Percentiles rank a stretch among this genome's conserved stretches.
These are phyloP conservation scores for Protodeltote pygarga DNA, from an alignment of 2,888 invertebrate genomes.

Conservation along the genomic window DNA sequence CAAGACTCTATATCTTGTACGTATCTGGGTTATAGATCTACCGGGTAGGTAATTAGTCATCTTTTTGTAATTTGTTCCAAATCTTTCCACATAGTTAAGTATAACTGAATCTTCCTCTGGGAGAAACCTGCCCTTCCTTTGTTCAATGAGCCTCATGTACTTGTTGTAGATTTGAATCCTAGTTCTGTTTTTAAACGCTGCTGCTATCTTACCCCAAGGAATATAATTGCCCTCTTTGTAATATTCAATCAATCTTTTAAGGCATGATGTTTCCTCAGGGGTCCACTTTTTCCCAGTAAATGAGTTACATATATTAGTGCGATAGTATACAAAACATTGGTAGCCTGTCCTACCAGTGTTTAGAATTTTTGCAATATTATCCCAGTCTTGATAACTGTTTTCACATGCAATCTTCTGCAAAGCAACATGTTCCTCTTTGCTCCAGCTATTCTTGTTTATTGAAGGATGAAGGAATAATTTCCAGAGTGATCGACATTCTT, in stretches of 20 bases:
- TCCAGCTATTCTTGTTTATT: slow-evolving; percentile 85
- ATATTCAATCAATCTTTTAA: slow-evolving; percentile 88
- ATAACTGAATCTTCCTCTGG: slow-evolving; percentile 89
- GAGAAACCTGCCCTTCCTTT: slow-evolving; percentile 88
- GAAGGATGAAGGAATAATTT: slow-evolving; percentile 89
- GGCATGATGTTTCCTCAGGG: slow-evolving; percentile 88
- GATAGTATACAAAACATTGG: slow-evolving; percentile 90
- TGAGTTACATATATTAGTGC: slow-evolving; percentile 77
- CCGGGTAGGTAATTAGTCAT: slow-evolving; percentile 87
- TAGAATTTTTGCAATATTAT: slow-evolving; percentile 86
- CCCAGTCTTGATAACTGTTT: slow-evolving; percentile 89
- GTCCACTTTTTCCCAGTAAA: slow-evolving; percentile 87
- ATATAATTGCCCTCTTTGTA: slow-evolving; percentile 89
- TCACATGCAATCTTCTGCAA: slow-evolving; percentile 62
- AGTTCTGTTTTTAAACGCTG: slow-evolving; percentile 88
- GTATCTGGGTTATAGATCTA: slow-evolving; percentile 88
- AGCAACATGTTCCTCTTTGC: slow-evolving; percentile 59
- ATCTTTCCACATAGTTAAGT: slow-evolving; percentile 87
- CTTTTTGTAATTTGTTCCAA: slow-evolving; percentile 88
- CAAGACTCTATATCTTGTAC: slow-evolving; percentile 86
- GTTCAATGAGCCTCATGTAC: slow-evolving; percentile 71
- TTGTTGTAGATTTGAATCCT: slow-evolving; percentile 90
- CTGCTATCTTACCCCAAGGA: slow-evolving; percentile 91
- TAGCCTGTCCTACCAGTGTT: slow-evolving; percentile 88
- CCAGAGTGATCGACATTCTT: slow-evolving; percentile 91